Evolutionary conservation across 2,113 vertebrate species (phyloP).

Genomic region (Corythornis cristatus): DNA sequence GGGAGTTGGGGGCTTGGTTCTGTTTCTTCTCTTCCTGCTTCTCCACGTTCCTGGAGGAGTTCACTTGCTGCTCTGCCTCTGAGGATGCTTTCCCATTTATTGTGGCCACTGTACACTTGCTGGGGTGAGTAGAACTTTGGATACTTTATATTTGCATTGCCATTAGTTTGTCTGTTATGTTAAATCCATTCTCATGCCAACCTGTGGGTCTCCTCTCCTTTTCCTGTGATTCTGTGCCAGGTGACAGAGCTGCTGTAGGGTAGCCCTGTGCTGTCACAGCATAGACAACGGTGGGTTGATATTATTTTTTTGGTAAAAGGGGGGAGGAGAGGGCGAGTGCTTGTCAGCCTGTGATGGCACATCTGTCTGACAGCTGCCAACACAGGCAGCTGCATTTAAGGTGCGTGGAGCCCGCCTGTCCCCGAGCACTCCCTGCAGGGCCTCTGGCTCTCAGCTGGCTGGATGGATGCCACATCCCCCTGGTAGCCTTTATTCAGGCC

Average conservation of each 20-base stretch:
- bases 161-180: neutral
- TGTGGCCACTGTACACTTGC: neutral
- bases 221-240: neutral
- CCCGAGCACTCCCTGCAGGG: neutral
- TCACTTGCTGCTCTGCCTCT: neutral
- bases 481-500: neutral
- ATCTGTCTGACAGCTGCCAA: neutral
- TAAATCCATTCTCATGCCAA: neutral
- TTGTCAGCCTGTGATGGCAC: neutral
- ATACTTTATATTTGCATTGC: neutral
- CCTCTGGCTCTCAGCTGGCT: accelerated
- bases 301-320: neutral
- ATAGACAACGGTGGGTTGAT: neutral
- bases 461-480: neutral
- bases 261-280: neutral
- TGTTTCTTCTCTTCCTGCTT: neutral
- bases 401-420: neutral
- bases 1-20: neutral
- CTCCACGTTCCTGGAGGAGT: neutral
- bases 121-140: neutral
- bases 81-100: neutral
- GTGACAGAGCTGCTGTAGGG: neutral
- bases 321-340: neutral
- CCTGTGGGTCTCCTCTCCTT: neutral
- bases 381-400: neutral